These are phyloP conservation scores for Anarsia innoxiella DNA, from an alignment of 2,888 invertebrate genomes.

Conservation along the genomic window DNA sequence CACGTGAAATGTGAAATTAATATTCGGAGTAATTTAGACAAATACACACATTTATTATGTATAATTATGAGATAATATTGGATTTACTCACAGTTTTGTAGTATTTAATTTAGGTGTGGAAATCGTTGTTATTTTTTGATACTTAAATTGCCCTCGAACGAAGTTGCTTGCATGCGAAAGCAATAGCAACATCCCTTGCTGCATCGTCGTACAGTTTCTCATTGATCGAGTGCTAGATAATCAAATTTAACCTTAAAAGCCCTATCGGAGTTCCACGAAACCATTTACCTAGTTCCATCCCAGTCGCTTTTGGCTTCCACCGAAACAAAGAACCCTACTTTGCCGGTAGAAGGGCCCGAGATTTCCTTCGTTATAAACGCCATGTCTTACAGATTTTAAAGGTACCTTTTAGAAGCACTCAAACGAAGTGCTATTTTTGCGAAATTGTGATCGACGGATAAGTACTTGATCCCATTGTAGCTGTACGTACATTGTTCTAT, in stretches of 20 bases:
- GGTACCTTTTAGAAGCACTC: constrained; percentile 49
- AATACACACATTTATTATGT: too few relatives aligned
- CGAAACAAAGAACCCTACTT: constrained; percentile 24
- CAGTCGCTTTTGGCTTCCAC: constrained; percentile 4
- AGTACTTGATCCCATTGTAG: constrained; percentile 11
- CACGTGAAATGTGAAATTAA: too few relatives aligned
- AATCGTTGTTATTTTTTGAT: too few relatives aligned
- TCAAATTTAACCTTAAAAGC: constrained; percentile 9
- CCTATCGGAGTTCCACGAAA: constrained; percentile 14
- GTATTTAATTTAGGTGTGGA: too few relatives aligned
- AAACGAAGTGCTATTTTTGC: constrained; percentile 40
- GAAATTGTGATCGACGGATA: constrained; percentile 33
- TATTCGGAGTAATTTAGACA: too few relatives aligned
- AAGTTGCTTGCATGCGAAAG: too few relatives aligned
- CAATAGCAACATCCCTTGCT: too few relatives aligned
- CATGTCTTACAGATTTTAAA: constrained; percentile 49
- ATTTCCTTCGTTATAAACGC: constrained; percentile 42
- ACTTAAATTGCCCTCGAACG: too few relatives aligned
- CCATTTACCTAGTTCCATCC: constrained; percentile 15
- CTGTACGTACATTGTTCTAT: constrained; percentile 23
- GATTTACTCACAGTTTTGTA: too few relatives aligned
- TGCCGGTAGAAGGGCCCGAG: constrained; percentile 28
- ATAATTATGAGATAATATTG: too few relatives aligned
- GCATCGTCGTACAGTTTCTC: too few relatives aligned
- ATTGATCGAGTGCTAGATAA: too few relatives aligned